A percentile compares a stretch with the other conserved stretches of the same genome.
These are phyloP conservation scores for Archaeoteleia sp. DNA, from an alignment of 2,888 invertebrate genomes.

Conservation along the genomic window DNA sequence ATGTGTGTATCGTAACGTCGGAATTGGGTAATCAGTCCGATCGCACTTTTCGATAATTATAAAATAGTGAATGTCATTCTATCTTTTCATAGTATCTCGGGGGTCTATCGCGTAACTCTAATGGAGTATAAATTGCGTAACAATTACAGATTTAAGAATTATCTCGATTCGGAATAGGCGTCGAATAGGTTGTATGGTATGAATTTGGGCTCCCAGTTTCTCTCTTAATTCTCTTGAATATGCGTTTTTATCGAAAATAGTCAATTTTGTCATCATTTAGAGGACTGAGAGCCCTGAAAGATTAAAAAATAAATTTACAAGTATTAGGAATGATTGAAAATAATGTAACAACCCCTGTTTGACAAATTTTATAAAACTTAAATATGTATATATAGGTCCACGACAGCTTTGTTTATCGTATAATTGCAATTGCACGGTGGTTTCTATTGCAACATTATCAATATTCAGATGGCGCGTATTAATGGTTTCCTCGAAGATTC, in stretches of 20 bases:
- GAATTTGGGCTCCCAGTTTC: slow-evolving; percentile 11
- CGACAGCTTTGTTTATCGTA: slow-evolving; percentile 20
- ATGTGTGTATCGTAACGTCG: too few relatives aligned
- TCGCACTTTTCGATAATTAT: slow-evolving; percentile 18
- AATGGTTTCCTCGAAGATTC: not conserved
- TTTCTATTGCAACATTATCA: slow-evolving; percentile 28
- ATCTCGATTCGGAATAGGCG: not conserved
- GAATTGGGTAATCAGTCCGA: slow-evolving; percentile 14
- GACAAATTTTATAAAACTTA: too few relatives aligned
- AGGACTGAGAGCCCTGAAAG: too few relatives aligned
- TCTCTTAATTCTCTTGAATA: too few relatives aligned
- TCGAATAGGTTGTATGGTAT: slow-evolving; percentile 5
- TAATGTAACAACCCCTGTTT: too few relatives aligned
- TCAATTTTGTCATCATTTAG: too few relatives aligned
- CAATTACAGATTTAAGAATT: not conserved
- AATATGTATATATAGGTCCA: too few relatives aligned
- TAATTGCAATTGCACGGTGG: slow-evolving; percentile 32
- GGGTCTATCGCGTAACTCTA: slow-evolving; percentile 7
- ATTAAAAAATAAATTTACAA: too few relatives aligned
- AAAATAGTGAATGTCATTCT: slow-evolving; percentile 8
- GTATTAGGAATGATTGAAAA: too few relatives aligned
- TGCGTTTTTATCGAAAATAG: too few relatives aligned
- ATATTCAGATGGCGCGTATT: slow-evolving; percentile 19
- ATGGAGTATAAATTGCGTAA: slow-evolving; percentile 18
- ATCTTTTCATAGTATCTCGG: slow-evolving; percentile 5